Percentiles rank a stretch among this genome's conserved stretches.
phyloP scores from a whole-genome alignment of 1,140 invertebrate species.

The Hycleus phaleratus region DNA sequence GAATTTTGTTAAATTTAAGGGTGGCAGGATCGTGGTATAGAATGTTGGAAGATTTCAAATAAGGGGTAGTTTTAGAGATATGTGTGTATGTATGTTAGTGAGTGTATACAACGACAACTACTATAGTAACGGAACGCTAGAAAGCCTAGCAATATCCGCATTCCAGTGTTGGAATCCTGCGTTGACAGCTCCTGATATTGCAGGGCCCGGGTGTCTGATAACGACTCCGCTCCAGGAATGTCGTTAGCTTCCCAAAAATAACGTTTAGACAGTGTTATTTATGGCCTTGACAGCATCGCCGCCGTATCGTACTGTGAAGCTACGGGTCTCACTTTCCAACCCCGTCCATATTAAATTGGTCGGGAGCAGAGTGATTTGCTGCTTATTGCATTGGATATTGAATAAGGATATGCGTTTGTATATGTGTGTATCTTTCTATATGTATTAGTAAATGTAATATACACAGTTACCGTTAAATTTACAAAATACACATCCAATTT shows the following conservation, averaged over 20 bases:
- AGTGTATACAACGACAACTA: no score
- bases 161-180: constrained; percentile 38
- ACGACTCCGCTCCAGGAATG: constrained; percentile 39
- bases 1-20: no score
- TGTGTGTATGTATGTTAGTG: no score
- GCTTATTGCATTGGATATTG: constrained; percentile 21
- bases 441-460: no score
- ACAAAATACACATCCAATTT: no score
- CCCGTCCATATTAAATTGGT: constrained; percentile 25
- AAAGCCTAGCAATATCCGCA: constrained; percentile 38
- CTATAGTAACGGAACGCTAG: constrained; percentile 18
- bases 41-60: no score
- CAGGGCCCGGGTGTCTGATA: constrained; percentile 38
- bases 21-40: no score
- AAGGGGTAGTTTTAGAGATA: no score
- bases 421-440: no score
- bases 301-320: constrained; percentile 10
- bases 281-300: constrained; percentile 32
- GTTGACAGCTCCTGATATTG: constrained; percentile 39
- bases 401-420: no score
- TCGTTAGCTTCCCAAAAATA: constrained; percentile 41
- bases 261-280: constrained; percentile 40
- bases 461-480: no score
- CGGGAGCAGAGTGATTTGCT: constrained; percentile 20
- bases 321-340: constrained; percentile 12